These are phyloP conservation scores for Phycodurus eques DNA, from an alignment of 2,113 vertebrate species.

Conservation along the genomic window DNA sequence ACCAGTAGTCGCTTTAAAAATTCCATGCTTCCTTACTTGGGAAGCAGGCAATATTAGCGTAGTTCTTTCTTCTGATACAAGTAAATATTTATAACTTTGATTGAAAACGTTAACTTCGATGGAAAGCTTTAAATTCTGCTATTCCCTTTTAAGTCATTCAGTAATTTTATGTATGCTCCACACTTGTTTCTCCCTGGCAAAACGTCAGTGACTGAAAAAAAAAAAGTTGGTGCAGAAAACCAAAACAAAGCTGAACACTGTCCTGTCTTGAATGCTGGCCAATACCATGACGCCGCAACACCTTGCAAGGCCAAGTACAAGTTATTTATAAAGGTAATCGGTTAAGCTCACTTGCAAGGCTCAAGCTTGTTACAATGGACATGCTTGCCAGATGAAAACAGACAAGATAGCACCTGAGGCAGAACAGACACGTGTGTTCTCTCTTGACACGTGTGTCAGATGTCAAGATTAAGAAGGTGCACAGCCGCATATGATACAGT, in stretches of 20 bases:
- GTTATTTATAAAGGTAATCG: conserved; percentile 69
- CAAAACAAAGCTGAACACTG: neutral
- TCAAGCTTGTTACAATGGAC: conserved; percentile 36
- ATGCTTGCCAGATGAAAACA: conserved; percentile 32
- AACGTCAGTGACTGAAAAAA: neutral
- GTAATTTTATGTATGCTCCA: neutral
- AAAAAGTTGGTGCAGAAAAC: neutral
- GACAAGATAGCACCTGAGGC: conserved; percentile 17
- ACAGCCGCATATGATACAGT: neutral
- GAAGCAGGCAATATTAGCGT: too few species aligned
- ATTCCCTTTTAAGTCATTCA: neutral
- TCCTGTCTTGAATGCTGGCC: conserved; percentile 9
- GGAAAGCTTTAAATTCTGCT: too few species aligned
- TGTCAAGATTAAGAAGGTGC: neutral
- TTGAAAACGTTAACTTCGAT: too few species aligned
- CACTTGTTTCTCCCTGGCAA: neutral
- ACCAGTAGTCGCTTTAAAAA: too few species aligned
- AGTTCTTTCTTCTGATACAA: too few species aligned
- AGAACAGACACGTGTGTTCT: conserved; percentile 19
- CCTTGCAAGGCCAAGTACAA: conserved; percentile 41
- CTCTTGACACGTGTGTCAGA: neutral
- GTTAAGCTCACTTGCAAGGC: conserved; percentile 49
- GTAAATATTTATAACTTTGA: too few species aligned
- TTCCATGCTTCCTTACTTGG: too few species aligned
- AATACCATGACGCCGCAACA: conserved; percentile 53